Base-by-base conservation (phyloP, 2,797 vertebrate species). In the Merluccius polli region DNA sequence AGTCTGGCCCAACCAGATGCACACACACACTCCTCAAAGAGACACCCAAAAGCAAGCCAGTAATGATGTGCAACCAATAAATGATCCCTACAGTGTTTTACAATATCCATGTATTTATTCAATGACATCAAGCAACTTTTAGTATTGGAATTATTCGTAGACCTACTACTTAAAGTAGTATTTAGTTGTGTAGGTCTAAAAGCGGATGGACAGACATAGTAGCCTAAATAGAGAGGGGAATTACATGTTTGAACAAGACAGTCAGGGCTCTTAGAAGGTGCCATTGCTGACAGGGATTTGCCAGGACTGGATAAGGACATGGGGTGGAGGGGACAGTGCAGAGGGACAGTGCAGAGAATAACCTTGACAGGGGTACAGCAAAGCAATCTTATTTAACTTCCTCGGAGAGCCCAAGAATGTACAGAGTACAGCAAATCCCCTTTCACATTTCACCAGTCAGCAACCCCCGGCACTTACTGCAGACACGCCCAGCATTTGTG, bases 301-400 rank as follows among this genome's bases (percentile, higher is more conserved):
- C 76, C 38, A 71, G 72, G 76, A 8, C 79, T 82, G 70, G 18
- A 78, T 59, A 67, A 79, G 38, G 71, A 68, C 36, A 70, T 32
- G 3, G 13, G 72, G 70, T 12, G 72, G 41, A 16, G 72, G 75
- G 72, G 76, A 72, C 41, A 82, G 65, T 73, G 35, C 31, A 75
- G 78, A 78, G 70, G 73, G 77, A n/a, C 36, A 75, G 81, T 74
- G 73, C 73, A 73, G 44, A 72, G 71, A 59, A 71, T 36, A 59
- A 74, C 78, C 73, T 81, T 74, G 73, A 82, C 80, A 48, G 72
- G 76, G 69, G 77, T 82, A 76, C 78, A 81, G 84, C 78, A 77
- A 77, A 79, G 77, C 67, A 73, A 73, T 75, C 84, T 86, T 84
- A 89, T 86, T 82, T 81, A 86, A 82, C 75, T 72, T 82, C 70